phyloP scores from a whole-genome alignment of 2,888 invertebrate genomes.

The Ochropleura plecta region DNA sequence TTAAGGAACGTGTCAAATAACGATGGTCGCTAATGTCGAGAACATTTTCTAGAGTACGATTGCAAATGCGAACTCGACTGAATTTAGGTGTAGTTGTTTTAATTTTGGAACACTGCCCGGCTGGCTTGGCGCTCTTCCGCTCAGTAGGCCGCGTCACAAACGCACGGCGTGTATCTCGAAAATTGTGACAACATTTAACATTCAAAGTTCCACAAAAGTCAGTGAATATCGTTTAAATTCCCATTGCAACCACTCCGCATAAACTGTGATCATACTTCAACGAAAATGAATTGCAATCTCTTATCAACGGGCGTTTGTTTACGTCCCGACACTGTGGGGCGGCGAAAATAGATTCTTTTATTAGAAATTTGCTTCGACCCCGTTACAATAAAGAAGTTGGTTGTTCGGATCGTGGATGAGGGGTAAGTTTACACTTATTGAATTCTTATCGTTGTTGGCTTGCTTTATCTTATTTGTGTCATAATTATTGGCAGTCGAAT shows the following conservation, averaged over 20 bases:
- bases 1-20: slow-evolving; percentile 65
- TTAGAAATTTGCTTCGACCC: slow-evolving; percentile 83
- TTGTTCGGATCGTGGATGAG: slow-evolving; percentile 75
- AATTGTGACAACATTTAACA: slow-evolving; percentile 68
- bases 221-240: slow-evolving; percentile 56
- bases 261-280: slow-evolving; percentile 63
- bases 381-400: slow-evolving; percentile 78
- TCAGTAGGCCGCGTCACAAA: slow-evolving; percentile 79
- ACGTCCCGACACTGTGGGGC: slow-evolving; percentile 73
- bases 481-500: slow-evolving; percentile 82
- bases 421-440: slow-evolving; percentile 82
- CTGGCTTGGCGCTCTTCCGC: slow-evolving; percentile 78
- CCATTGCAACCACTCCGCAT: slow-evolving; percentile 5
- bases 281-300: slow-evolving; percentile 73
- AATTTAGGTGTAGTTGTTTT: slow-evolving; percentile 85
- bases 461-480: slow-evolving; percentile 74
- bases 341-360: slow-evolving; percentile 88
- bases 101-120: slow-evolving; percentile 88
- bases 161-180: slow-evolving; percentile 76
- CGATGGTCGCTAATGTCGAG: slow-evolving; percentile 66
- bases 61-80: slow-evolving; percentile 76
- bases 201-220: slow-evolving; percentile 54
- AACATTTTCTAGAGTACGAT: slow-evolving; percentile 73
- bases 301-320: slow-evolving; percentile 77
- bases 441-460: slow-evolving; percentile 73